Evolutionary conservation across 2,888 invertebrate species (phyloP), one percentile per base, ranked within the genome.

Genomic region (Pharmacophagus antenor): DNA sequence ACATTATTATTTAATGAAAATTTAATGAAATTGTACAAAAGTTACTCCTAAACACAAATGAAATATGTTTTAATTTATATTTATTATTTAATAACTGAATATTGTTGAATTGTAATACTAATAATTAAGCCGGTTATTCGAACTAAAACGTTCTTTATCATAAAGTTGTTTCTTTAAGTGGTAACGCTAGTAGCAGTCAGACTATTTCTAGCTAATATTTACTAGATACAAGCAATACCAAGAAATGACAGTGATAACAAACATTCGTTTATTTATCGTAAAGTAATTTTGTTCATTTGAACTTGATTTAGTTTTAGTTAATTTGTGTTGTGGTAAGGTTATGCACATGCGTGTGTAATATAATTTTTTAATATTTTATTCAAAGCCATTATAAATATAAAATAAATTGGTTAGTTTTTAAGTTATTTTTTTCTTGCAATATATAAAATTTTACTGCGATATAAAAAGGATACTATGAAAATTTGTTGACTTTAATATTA

Each of bases 191-290:
- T 48, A 48, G 25, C 25, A 25, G 48, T 21, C 15, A 41, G 25
- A 37, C 17, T 23, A 17, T 10, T 23, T 17, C 25, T 23, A 17
- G 21, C 17, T 25, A 23, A 23, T 48, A 25, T 48, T 21, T 48
- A 22, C 25, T 48, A 48, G 23, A 17, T 41, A 55, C 48, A 49
- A 31, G 51, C 37, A 27, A 52, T 44, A 57, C 20, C 21, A 42
- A 37, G 22, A 17, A 44, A 10, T n/a, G 8, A 44, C 20, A 41
- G n/a, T 56, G 56, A 56, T 56, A 56, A 56, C 22, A 48, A 56
- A 37, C 18, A 22, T 21, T 46, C 18, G 44, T 47, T 55, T 55
- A 15, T 20, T 47, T 22, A 22, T 47, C 20, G 8, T 46, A 1
- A 20, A 47, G 20, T 47, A 47, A 18, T 44, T 44, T 44, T 20